A percentile compares a stretch with the other conserved stretches of the same genome.
Conservation (phyloP, 2,888 invertebrate species). For the Noctua pronuba region DNA sequence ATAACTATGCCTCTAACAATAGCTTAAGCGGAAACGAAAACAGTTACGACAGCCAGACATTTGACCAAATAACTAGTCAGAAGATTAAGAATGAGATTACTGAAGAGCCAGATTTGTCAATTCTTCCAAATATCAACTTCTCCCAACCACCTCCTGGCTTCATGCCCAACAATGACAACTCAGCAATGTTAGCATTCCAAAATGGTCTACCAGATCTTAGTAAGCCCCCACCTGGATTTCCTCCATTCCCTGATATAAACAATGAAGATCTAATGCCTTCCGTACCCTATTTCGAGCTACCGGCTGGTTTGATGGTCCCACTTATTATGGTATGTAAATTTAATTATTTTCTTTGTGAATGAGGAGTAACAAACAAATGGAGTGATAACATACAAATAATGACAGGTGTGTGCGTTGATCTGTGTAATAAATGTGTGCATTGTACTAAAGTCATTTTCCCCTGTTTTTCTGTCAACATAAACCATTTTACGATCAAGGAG, state of each 20-base stretch:
- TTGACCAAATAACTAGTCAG: slow-evolving; percentile 82
- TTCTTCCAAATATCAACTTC: slow-evolving; percentile 86
- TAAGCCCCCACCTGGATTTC: slow-evolving; percentile 96
- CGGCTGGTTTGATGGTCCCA: slow-evolving; percentile 99
- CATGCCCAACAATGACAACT: slow-evolving; percentile 75
- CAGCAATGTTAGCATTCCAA: slow-evolving; percentile 85
- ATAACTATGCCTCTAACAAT: slow-evolving; percentile 85
- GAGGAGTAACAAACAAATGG: slow-evolving; percentile 42
- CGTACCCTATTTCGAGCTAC: slow-evolving; percentile 98
- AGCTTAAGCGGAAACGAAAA: slow-evolving; percentile 89
- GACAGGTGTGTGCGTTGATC: background rate
- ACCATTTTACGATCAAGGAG: slow-evolving; percentile 3
- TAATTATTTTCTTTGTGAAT: slow-evolving; percentile 18
- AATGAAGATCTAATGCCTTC: slow-evolving; percentile 95
- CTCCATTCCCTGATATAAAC: slow-evolving; percentile 86
- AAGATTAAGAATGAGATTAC: slow-evolving; percentile 75
- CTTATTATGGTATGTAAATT: slow-evolving; percentile 93
- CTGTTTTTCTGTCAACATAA: slow-evolving; percentile 5
- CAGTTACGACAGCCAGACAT: slow-evolving; percentile 87
- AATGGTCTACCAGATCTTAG: slow-evolving; percentile 95
- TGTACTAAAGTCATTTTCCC: background rate
- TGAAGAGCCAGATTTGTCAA: slow-evolving; percentile 81
- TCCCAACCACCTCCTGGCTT: slow-evolving; percentile 89
- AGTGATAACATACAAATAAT: slow-evolving; percentile 26
- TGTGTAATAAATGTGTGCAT: slow-evolving; percentile 15